Base-by-base conservation (phyloP, 92 coral and sea anemone genomes). In the Umimayanthus chanpuru region DNA sequence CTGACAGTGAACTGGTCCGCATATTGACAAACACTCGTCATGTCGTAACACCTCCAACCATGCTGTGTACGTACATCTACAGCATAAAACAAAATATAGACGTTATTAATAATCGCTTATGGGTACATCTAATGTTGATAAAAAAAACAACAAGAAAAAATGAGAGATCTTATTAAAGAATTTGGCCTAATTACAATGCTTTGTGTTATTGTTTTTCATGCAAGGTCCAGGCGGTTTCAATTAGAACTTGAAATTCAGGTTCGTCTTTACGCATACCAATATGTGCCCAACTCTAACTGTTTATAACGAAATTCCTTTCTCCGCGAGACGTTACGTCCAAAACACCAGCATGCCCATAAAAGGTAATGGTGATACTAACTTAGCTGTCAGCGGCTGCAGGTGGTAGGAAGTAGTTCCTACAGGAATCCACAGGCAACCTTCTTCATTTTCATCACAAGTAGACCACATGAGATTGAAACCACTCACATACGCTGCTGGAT, bases 1-100 rank as follows among this genome's bases (percentile, higher is more conserved):
- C 94, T 94, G 95, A 68, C 98, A 94, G 18, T 85, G 93, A 8
- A 92, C 73, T 30, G 94, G 94, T 15, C 94, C 94, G 50, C 71
- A 92, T 6, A 81, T 20, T 20, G 85, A 26, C 65, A 87, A 79
- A 15, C 75, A 83, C 5, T 84, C 92, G 0, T 92, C 88, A 9
- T 38, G 78, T 68, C 88, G 87, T 10, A 89, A 68, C 79, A 91
- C 38, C 76, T 81, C 86, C 64, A 94, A 77, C 85, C 89, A 89
- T 20, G 81, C 82, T 3, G 91, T 89, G 70, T 94, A 91, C 43
- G 92, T 73, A 55, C 88, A 68, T 81, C 98, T 94, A 44, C 9
- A 53, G 25, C 36, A 85, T 9, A 21, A 44, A 55, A 32, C 16
- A 56, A 65, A 73, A 65, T 15, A 9, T 12, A 53, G 26, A 18